Evolutionary conservation across 2,888 invertebrate genomes (phyloP).

Genomic region (Timandra comae): DNA sequence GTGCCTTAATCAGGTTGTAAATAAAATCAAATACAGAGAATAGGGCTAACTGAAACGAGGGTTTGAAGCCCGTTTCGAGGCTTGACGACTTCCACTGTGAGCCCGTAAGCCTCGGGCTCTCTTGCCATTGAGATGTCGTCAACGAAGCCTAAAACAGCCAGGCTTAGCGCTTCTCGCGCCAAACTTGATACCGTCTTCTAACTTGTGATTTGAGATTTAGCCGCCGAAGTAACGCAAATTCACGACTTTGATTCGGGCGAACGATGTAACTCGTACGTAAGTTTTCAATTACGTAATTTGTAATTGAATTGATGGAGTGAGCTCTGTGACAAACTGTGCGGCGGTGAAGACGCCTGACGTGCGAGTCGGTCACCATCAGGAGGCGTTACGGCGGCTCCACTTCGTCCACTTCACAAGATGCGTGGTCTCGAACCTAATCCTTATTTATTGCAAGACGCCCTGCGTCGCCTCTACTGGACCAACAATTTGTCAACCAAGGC

Average conservation of each 20-base stretch:
- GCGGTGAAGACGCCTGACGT: constrained; percentile 45
- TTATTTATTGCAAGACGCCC: constrained; percentile 75
- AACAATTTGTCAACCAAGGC: constrained; percentile 63
- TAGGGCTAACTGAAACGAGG: constrained; percentile 57
- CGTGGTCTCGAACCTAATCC: constrained; percentile 69
- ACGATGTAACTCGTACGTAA: not conserved
- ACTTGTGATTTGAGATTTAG: constrained; percentile 67
- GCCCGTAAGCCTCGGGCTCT: constrained; percentile 59
- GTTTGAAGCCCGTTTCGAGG: constrained; percentile 62
- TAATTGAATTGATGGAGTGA: not conserved
- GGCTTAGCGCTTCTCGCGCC: constrained; percentile 65
- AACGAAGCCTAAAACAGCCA: constrained; percentile 55
- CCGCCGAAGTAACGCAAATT: constrained; percentile 70
- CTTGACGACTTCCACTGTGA: constrained; percentile 42
- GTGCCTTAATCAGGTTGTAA: constrained; percentile 32
- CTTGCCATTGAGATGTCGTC: constrained; percentile 63
- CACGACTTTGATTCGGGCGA: constrained; percentile 36
- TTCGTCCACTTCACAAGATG: constrained; percentile 60
- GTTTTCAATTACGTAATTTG: not conserved
- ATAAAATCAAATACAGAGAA: constrained; percentile 40
- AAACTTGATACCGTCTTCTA: constrained; percentile 62
- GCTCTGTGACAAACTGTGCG: constrained; percentile 41
- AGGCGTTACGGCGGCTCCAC: constrained; percentile 44
- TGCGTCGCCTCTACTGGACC: constrained; percentile 64
- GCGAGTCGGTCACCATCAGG: constrained; percentile 38